Evolutionary conservation across 2,113 vertebrate species (phyloP).

Genomic region (Syrrhaptes paradoxus): DNA sequence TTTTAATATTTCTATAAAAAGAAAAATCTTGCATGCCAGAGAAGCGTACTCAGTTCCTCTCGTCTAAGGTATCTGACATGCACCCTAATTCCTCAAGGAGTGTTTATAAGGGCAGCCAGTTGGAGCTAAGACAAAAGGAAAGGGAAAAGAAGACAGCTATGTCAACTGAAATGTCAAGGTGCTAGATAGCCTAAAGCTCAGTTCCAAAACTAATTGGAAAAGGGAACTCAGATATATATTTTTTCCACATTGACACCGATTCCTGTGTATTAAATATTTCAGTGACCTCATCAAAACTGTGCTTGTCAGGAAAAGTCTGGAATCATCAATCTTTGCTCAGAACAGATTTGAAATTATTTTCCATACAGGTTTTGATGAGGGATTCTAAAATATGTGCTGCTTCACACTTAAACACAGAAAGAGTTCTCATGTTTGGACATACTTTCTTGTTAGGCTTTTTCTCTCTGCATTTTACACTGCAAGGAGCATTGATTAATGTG

Average conservation of each 20-base stretch:
- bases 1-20: slow-evolving; percentile 57
- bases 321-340: background rate
- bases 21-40: background rate
- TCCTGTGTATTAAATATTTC: background rate
- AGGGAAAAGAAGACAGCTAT: background rate
- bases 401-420: slow-evolving; percentile 16
- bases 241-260: background rate
- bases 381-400: slow-evolving; percentile 11
- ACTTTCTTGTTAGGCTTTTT: slow-evolving; percentile 34
- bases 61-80: background rate
- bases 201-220: slow-evolving; percentile 33
- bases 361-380: background rate
- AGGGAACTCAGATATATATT: background rate
- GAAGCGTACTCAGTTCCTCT: background rate
- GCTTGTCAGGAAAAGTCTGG: background rate
- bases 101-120: slow-evolving; percentile 53
- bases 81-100: slow-evolving; percentile 27
- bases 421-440: slow-evolving; percentile 17
- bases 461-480: slow-evolving; percentile 45
- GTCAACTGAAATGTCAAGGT: slow-evolving; percentile 61
- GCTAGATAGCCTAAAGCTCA: slow-evolving; percentile 25
- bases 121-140: slow-evolving; percentile 39
- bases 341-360: slow-evolving; percentile 1
- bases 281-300: background rate
- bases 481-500: slow-evolving; percentile 74